Base-by-base conservation (phyloP, 2,797 vertebrate species). In the Gambusia yucatana region DNA sequence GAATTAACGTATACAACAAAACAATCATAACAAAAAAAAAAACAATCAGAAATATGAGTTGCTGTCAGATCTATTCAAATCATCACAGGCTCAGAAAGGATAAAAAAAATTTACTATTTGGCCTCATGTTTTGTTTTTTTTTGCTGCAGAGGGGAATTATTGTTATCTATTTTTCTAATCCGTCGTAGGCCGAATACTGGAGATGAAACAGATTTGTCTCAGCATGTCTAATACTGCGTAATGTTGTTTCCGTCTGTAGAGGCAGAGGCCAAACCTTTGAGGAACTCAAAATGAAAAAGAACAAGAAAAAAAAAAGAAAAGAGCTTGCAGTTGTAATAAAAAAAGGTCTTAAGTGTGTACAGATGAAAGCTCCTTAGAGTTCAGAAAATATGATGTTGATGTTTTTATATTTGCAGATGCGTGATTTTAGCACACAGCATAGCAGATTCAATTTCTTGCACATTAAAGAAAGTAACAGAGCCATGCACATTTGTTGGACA, bases 111-210 rank as follows among this genome's bases (percentile, higher is more conserved):
- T 87, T 89, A 85, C 80, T 82, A 75, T 82, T 82, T 76, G 82
- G 84, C 83, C 46, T 2, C 11, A 65, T 67, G 78, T 77, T 83
- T 80, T 82, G 82, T 81, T 82, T 82, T 82, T 80, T 73, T 69
- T 72, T 44, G 30, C n/a, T 36, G 55, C 48, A 71, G 67, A 43
- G 72, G 78, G 84, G 61, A 77, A 43, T 75, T 87, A 89, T 82
- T 73, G 76, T 84, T 83, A 92, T 94, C 90, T 94, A 93, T 92
- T 95, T 94, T 94, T 94, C 87, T 95, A 94, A 94, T 92, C 91
- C 86, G 88, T 82, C 86, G 77, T 88, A 76, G 86, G 82, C 84
- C 81, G 79, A 90, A 89, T 84, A 79, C 80, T 79, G 80, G 78
- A 81, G 84, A 91, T 94, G 82, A 88, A 89, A 81, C 76, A 83